Conservation (phyloP, 1,140 invertebrate genomes). For the Drosophila rufa region DNA sequence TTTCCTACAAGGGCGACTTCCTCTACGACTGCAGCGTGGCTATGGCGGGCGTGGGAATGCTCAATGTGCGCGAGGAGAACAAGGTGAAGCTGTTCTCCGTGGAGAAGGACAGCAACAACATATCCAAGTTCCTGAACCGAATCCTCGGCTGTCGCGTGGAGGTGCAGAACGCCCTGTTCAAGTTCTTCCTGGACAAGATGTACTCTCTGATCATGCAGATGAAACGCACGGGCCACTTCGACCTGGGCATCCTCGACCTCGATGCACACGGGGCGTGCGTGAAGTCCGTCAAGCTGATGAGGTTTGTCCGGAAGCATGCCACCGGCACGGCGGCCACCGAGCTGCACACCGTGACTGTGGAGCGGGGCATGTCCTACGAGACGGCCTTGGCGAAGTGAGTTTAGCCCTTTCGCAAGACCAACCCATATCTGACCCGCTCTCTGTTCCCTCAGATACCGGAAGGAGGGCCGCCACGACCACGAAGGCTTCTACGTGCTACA, state of each 20-base stretch:
- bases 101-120: conserved; percentile 98
- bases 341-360: conserved; percentile 95
- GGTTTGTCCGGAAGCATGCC: conserved; percentile 93
- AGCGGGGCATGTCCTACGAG: conserved; percentile 95
- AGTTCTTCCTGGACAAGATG: conserved; percentile 98
- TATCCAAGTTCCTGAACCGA: conserved; percentile 99
- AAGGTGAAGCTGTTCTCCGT: conserved; percentile 90
- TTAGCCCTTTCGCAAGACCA: too few relatives aligned
- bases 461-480: conserved; percentile 30
- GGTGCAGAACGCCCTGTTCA: conserved; percentile 97
- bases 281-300: conserved; percentile 90
- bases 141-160: conserved; percentile 98
- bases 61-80: conserved; percentile 93
- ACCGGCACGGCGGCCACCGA: conserved; percentile 96
- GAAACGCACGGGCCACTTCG: conserved; percentile 91
- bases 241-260: conserved; percentile 96
- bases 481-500: conserved; percentile 64
- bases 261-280: conserved; percentile 95
- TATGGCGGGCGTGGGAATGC: conserved; percentile 95
- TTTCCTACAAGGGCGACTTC: conserved; percentile 93
- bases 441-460: conserved; percentile 30
- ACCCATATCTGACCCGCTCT: not conserved
- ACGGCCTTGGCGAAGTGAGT: conserved; percentile 90
- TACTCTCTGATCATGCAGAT: conserved; percentile 93
- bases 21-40: conserved; percentile 95